Conservation (phyloP, 2,113 vertebrate genomes). For the Ictalurus furcatus region DNA sequence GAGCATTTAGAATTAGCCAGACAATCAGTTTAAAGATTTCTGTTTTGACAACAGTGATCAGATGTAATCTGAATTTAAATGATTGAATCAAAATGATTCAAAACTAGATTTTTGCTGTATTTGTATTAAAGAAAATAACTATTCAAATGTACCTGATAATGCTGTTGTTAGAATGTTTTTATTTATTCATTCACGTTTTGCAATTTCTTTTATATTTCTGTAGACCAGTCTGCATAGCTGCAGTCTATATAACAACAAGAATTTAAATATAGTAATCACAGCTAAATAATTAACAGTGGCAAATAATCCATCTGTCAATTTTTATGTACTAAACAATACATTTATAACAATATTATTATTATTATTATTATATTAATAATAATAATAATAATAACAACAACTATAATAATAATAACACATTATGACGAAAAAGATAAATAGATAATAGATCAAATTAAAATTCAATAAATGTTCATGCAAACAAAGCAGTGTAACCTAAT, state of each 20-base stretch:
- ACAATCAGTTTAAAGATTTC: not conserved
- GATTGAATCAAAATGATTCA: not conserved
- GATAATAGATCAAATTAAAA: not conserved
- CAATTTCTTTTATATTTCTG: not conserved
- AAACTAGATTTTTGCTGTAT: not conserved
- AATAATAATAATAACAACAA: not conserved
- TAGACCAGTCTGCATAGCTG: not conserved
- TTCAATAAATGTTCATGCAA: not conserved
- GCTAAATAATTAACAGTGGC: not conserved
- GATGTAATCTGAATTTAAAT: not conserved
- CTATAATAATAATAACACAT: not conserved
- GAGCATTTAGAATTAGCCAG: constrained; percentile 23
- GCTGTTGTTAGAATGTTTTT: not conserved
- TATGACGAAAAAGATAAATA: not conserved
- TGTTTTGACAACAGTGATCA: not conserved
- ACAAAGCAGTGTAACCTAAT: not conserved
- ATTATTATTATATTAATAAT: not conserved
- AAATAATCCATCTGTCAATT: not conserved
- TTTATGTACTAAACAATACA: not conserved
- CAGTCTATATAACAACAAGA: not conserved
- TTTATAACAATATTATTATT: not conserved
- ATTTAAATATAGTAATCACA: not conserved
- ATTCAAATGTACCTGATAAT: not conserved
- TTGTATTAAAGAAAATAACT: not conserved
- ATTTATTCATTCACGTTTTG: not conserved